Conservation (phyloP, 2,888 invertebrate genomes). For the Orchesellides sinensis region DNA sequence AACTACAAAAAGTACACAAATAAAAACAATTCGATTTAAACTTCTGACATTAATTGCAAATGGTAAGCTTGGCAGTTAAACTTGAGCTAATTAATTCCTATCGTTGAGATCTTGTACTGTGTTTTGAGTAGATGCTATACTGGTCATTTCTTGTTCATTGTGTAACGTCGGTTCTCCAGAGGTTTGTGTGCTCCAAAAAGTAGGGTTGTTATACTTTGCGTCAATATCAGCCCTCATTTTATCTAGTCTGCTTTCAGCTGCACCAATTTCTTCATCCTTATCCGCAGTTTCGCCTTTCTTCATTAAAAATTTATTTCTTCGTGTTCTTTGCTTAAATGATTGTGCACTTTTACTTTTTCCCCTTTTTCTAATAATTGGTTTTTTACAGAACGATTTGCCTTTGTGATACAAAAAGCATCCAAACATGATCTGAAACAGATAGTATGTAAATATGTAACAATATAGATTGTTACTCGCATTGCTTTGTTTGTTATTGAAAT, state of each 20-base stretch:
- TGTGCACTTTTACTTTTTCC: neutral
- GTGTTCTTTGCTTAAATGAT: slow-evolving; percentile 8
- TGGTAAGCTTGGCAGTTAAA: neutral
- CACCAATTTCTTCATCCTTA: slow-evolving; percentile 32
- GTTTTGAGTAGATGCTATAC: neutral
- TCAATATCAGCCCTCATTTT: slow-evolving; percentile 53
- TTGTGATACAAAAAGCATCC: slow-evolving; percentile 40
- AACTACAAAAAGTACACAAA: no score
- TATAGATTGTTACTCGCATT: no score
- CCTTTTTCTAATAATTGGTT: neutral
- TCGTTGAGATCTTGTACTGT: no score
- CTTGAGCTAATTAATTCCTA: neutral
- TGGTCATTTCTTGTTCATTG: neutral
- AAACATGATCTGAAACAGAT: slow-evolving; percentile 29
- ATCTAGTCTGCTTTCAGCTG: slow-evolving; percentile 12
- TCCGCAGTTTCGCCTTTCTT: slow-evolving; percentile 40
- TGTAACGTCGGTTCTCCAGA: neutral
- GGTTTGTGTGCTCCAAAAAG: slow-evolving; percentile 13
- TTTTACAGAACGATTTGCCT: slow-evolving; percentile 10
- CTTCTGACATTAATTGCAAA: neutral
- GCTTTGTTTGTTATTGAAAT: no score
- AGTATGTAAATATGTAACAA: no score
- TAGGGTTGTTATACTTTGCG: slow-evolving; percentile 31
- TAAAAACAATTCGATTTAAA: neutral
- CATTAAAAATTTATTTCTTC: slow-evolving; percentile 42